Evolutionary conservation across 2,888 invertebrate species (phyloP), one percentile per base, ranked within the genome.

Genomic region (Volucella zonaria): DNA sequence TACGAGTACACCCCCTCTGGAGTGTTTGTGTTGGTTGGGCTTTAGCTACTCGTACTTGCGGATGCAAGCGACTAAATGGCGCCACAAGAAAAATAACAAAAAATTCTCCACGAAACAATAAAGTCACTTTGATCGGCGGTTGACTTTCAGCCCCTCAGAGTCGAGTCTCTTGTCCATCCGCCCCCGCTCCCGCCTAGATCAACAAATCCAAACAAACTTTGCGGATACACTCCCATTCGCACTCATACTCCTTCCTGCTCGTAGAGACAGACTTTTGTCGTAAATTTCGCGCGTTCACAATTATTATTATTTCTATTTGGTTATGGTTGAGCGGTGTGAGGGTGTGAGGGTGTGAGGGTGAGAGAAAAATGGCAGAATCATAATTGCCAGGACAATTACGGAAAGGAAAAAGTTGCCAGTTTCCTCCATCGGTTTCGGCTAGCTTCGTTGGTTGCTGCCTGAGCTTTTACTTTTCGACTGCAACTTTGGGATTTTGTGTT

Each of bases 311-410:
- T 75, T 66, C 54, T 62, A 70, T 71, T 40, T 14, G 42, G 45
- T 23, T 15, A 15, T 38, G 8, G 40, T 23, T 38, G 11, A 64
- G 40, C n/a, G 23, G 40, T 45, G 43, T 40, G 52, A 68, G 49
- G 42, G 71, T 47, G 79, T 45, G 62, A 40, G 71, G 23, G 40
- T 45, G 43, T 40, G 52, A 68, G 49, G 42, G 71, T 47, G 79
- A 49, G 62, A 40, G 71, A 61, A 23, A 31, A 15, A 64, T 76
- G 51, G 52, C 54, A 47, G 67, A 85, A 73, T 81, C 77, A 85
- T 85, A 85, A 85, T 85, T 85, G 77, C 85, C 81, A 64, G 76
- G 77, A 85, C 85, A 85, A 85, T 85, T 81, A 83, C 54, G 85
- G 77, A 85, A 81, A 68, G 62, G 67, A 68, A 85, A 31, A 85